Evolutionary conservation across 2,113 vertebrate genomes (phyloP), one percentile per base, ranked within the genome.

Genomic region (Pelvicachromis taeniatus): DNA sequence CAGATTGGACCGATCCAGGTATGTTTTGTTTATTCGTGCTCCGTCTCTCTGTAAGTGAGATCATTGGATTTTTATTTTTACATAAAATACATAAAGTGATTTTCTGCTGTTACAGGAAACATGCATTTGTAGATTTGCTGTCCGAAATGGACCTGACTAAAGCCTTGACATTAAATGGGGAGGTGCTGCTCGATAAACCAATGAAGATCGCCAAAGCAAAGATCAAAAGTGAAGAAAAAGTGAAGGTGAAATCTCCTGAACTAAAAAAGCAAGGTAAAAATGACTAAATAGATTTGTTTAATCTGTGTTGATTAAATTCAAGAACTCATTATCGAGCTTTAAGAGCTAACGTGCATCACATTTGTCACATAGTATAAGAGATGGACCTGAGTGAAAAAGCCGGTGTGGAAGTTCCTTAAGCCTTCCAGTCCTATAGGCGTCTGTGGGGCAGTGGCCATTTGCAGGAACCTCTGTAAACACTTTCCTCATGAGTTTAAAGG

Each of bases 201-300:
- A 1, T 99, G 86, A 98, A 96, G 95, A 88, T 99, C 52, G 96
- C 97, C 86, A 96, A 96, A 90, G 97, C 98, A 6, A 97, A 95
- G 82, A 94, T 91, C 8, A 97, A 94, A 85, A 85, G 10, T 33
- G 68, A 9, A 26, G 73, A 81, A 2, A 4, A 45, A 26, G 70
- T 35, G 29, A 90, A 92, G 8, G 56, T 7, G 3, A 93, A 93
- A 59, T 2, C 12, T 2, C 83, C 95, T 1, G 90, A 92, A 82
- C 94, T 96, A 78, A 93, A 94, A 19, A 97, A 97, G 85, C 97
- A 97, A 96, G 97, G 98, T 98, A 96, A 79, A 70, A 33, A 10
- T 50, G 4, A 50, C 42, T 16, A 50, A 50, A 29, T 31, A 48
- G 35, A 29, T 73, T 73, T 73, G 42, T 50, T 50, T 50, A 8